Percentiles rank a stretch among this genome's conserved stretches.
Conservation (phyloP, 2,113 vertebrate species). For the Bubo bubo region DNA sequence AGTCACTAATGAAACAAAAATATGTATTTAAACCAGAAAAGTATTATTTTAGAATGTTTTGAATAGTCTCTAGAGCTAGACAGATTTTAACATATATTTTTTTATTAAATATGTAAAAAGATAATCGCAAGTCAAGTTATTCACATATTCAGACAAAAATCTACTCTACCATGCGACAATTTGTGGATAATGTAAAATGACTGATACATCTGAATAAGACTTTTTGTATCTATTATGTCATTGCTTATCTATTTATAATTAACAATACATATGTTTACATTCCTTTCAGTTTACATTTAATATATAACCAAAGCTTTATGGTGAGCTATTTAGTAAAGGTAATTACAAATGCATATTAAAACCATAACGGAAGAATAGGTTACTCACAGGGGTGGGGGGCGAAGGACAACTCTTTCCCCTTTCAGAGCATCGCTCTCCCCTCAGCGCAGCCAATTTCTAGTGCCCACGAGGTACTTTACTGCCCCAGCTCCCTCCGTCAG, state of each 20-base stretch:
- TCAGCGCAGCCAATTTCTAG: slow-evolving; percentile 60
- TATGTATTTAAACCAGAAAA: background rate
- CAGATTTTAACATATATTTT: slow-evolving; percentile 85
- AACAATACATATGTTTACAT: slow-evolving; percentile 99
- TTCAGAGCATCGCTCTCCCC: slow-evolving; percentile 65
- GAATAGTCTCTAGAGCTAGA: slow-evolving; percentile 64
- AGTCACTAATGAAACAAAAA: background rate
- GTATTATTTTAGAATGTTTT: background rate
- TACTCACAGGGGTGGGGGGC: slow-evolving; percentile 64
- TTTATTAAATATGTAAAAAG: slow-evolving; percentile 99
- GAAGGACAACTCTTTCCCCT: slow-evolving; percentile 60
- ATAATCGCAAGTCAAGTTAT: slow-evolving; percentile 97
- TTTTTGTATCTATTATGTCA: slow-evolving; percentile 81
- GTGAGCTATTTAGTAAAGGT: slow-evolving; percentile 89
- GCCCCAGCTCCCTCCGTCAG: slow-evolving; percentile 48
- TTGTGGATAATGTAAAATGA: slow-evolving; percentile 91
- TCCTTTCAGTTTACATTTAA: slow-evolving; percentile 98
- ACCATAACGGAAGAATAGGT: slow-evolving; percentile 74
- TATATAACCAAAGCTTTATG: slow-evolving; percentile 92
- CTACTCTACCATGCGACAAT: slow-evolving; percentile 98
- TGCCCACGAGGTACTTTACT: slow-evolving; percentile 1
- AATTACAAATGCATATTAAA: slow-evolving; percentile 88
- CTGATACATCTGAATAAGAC: slow-evolving; percentile 88
- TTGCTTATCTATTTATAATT: slow-evolving; percentile 95
- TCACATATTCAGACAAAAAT: slow-evolving; percentile 89